Conservation (phyloP, 1,140 invertebrate genomes). For the Drosophila quadrilineata region DNA sequence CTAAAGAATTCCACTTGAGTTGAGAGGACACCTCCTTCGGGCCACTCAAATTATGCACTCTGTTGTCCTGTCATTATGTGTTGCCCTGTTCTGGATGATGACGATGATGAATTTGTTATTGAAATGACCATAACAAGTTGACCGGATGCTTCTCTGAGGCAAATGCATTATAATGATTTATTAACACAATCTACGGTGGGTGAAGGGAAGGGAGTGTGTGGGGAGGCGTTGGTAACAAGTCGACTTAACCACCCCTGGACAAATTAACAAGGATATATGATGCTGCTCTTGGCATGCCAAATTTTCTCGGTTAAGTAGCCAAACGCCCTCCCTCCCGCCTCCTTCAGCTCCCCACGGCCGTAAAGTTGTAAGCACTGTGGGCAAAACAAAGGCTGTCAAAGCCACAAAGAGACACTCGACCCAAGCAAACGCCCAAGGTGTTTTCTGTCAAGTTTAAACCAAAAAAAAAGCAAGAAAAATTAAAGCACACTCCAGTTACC, state of each 20-base stretch:
- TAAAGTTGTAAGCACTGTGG: no score
- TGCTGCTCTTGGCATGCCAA: conserved; percentile 46
- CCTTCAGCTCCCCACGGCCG: no score
- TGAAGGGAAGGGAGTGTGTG: no score
- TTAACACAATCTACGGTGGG: no score
- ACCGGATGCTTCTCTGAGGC: conserved; percentile 54
- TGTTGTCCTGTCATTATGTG: conserved; percentile 13
- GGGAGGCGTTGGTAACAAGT: conserved; percentile 1
- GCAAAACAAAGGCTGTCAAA: conserved; percentile 70
- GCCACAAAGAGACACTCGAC: conserved; percentile 75
- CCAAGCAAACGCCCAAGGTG: conserved; percentile 59
- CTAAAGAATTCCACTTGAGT: background rate
- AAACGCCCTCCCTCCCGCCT: conserved; percentile 30
- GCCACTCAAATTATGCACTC: background rate
- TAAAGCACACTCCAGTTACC: conserved; percentile 46
- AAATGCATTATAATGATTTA: conserved; percentile 75
- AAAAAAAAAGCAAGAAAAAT: conserved; percentile 70
- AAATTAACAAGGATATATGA: conserved; percentile 77
- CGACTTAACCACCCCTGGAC: conserved; percentile 52
- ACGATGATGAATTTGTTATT: conserved; percentile 59
- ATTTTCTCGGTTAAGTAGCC: conserved; percentile 51
- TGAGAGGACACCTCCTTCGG: background rate
- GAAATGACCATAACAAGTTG: conserved; percentile 52
- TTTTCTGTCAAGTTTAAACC: conserved; percentile 67
- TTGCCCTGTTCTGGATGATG: conserved; percentile 12